phyloP scores from a whole-genome alignment of 2,113 vertebrate genomes.

The Scortum barcoo region DNA sequence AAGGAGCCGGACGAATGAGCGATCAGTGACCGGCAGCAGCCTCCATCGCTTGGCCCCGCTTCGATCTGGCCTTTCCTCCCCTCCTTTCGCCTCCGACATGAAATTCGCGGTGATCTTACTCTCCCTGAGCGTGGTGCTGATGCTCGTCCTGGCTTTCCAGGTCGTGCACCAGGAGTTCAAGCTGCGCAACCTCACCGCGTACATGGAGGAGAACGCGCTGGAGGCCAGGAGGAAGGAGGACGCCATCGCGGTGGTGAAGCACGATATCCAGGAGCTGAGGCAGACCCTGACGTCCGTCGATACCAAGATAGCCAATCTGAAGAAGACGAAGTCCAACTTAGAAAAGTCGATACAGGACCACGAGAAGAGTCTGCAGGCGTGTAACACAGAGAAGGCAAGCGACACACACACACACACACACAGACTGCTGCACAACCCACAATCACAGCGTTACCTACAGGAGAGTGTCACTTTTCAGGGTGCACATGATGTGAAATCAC shows the following conservation, averaged over 20 bases:
- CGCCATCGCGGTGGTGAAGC: constrained; percentile 47
- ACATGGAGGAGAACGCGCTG: neutral
- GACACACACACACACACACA: neutral
- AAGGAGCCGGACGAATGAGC: neutral
- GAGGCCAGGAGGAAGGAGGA: constrained; percentile 69
- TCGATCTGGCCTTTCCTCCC: neutral
- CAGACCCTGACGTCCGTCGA: neutral
- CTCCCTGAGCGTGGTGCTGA: constrained; percentile 35
- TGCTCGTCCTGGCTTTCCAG: constrained; percentile 61
- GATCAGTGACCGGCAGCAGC: neutral
- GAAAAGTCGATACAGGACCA: rapidly evolving
- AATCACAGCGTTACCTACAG: neutral
- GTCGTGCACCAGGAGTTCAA: constrained; percentile 71
- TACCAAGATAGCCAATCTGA: constrained; percentile 25
- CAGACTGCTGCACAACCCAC: neutral
- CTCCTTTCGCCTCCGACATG: constrained; percentile 62
- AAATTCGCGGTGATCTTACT: constrained; percentile 27
- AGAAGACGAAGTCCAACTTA: neutral
- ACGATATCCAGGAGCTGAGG: constrained; percentile 38
- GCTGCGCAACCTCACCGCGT: constrained; percentile 14
- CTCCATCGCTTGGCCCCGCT: too few relatives aligned
- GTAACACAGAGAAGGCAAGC: constrained; percentile 70
- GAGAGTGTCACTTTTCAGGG: neutral
- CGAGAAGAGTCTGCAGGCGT: constrained; percentile 44
- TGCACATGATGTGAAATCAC: neutral